Evolutionary conservation across 2,888 invertebrate genomes (phyloP), one percentile per base, ranked within the genome.

Genomic region (Sinohyriopsis cumingii): DNA sequence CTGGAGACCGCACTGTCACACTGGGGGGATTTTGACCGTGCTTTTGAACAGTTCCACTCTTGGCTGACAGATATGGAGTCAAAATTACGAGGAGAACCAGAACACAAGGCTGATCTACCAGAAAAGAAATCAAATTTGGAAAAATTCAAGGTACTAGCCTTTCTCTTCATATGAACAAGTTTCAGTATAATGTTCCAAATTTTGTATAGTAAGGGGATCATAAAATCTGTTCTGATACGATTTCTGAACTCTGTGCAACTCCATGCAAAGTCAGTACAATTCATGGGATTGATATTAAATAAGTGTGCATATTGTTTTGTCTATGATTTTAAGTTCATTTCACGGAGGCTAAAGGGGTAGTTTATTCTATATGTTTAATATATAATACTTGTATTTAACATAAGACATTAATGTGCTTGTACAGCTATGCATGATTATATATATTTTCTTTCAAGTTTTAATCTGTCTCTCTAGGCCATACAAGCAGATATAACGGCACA

Each of bases 61-160:
- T 97, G 97, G 96, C 91, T 98, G 69, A 94, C 95, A 75, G 97
- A 97, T 64, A 85, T 96, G 72, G 95, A 96, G 85, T 93, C 94
- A 63, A 96, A 95, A 89, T 93, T 96, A 12, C 94, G 94, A 85
- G 93, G 93, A 3, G 97, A 95, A 89, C 95, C 96, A 83, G 96
- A 96, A 93, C 94, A 73, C 94, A 94, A 84, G 93, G 92, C 95
- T 83, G 97, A 97, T 87, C 91, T 97, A 3, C 95, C 96, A 66
- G 98, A 98, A 88, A 98, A 97, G 90, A 94, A 95, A 81, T 94
- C 96, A 0, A 94, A 95, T 60, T 88, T 97, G 25, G 97, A 98
- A 88, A 97, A 96, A 89, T 95, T 95, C 89, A 95, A 94, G 86
- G 88, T 87, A 76, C 68, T 67, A 56, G 5, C 18, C 18, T n/a